Conservation (phyloP, 1,140 invertebrate genomes). For the Ostrea edulis region DNA sequence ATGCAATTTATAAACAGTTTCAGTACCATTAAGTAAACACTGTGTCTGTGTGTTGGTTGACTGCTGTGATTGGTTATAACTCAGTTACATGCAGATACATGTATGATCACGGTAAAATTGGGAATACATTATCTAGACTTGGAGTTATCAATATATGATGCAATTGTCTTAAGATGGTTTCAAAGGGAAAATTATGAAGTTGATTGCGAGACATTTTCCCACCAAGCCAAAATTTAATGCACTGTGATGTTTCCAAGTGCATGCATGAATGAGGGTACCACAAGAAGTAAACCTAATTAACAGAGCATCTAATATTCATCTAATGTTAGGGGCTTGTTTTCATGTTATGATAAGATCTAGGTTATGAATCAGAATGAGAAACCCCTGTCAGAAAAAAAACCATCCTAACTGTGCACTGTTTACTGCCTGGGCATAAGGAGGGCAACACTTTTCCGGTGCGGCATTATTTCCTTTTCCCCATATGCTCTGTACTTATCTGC, state of each 20-base stretch:
- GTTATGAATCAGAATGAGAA: conserved; percentile 27
- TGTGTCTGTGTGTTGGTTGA: neutral
- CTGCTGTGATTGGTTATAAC: neutral
- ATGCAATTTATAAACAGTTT: conserved; percentile 36
- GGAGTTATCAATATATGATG: neutral
- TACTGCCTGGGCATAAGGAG: neutral
- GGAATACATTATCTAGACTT: neutral
- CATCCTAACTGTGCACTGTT: neutral
- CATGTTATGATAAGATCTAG: conserved; percentile 31
- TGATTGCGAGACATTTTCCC: neutral
- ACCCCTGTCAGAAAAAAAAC: neutral
- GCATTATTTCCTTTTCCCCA: neutral
- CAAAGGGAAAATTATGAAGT: neutral
- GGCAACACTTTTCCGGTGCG: conserved; percentile 4
- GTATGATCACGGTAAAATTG: neutral
- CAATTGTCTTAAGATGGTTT: neutral
- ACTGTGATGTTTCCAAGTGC: conserved; percentile 20
- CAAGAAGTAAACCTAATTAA: conserved; percentile 18
- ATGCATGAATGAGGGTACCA: conserved; percentile 20
- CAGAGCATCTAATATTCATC: conserved; percentile 37
- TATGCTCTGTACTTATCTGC: neutral
- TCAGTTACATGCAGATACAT: neutral
- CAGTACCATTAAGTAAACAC: neutral
- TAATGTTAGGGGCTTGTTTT: conserved; percentile 29
- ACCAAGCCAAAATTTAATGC: neutral